These are phyloP conservation scores for Piezodorus guildinii DNA, from an alignment of 1,140 invertebrate genomes.

Conservation along the genomic window DNA sequence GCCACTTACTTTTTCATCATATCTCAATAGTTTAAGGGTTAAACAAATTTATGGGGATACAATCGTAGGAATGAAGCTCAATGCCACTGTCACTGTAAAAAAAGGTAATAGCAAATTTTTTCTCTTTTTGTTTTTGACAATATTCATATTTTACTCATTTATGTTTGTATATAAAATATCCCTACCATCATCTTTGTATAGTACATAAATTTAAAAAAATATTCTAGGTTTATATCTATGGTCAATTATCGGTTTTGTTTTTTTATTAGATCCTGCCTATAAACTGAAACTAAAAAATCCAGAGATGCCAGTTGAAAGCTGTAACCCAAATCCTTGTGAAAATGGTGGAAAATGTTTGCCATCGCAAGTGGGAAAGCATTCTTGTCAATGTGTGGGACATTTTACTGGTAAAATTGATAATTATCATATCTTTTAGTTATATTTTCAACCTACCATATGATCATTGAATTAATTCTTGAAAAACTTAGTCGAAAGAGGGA, in stretches of 20 bases:
- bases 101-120: slow-evolving; percentile 21
- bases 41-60: slow-evolving; percentile 34
- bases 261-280: slow-evolving; percentile 43
- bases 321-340: slow-evolving; percentile 54
- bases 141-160: no score
- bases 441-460: no score
- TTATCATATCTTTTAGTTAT: no score
- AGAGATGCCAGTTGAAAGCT: slow-evolving; percentile 45
- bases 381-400: slow-evolving; percentile 48
- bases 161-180: no score
- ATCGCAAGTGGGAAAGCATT: slow-evolving; percentile 37
- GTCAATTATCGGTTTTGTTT: neutral
- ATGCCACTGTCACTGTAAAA: slow-evolving; percentile 38
- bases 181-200: no score
- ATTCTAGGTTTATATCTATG: no score
- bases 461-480: no score
- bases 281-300: slow-evolving; percentile 43
- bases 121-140: no score
- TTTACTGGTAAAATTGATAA: slow-evolving; percentile 35
- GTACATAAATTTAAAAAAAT: no score
- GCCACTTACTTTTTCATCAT: slow-evolving; percentile 46
- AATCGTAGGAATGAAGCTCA: slow-evolving; percentile 34
- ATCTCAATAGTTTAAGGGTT: slow-evolving; percentile 45
- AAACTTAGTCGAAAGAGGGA: no score
- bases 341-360: slow-evolving; percentile 49